Conservation (phyloP, 2,888 invertebrate species). For the Pseudoips prasinana region DNA sequence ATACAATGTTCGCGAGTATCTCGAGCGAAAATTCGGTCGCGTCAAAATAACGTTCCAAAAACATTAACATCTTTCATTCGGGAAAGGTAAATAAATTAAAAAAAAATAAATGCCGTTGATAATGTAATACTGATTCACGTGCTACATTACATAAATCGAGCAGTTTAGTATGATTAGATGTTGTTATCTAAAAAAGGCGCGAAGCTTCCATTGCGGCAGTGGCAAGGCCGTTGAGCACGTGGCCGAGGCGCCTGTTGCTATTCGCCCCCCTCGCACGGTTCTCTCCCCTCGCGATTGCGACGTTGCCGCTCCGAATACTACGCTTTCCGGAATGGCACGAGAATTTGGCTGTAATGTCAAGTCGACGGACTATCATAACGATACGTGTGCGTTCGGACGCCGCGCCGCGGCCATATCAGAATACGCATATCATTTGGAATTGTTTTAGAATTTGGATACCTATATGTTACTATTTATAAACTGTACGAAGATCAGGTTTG, state of each 20-base stretch:
- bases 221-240: slow-evolving; percentile 77
- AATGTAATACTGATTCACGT: neutral
- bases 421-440: slow-evolving; percentile 10
- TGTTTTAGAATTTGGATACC: too few species aligned
- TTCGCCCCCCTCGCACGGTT: slow-evolving; percentile 37
- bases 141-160: slow-evolving; percentile 38
- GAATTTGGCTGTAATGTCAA: slow-evolving; percentile 56
- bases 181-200: slow-evolving; percentile 72
- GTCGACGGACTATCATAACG: slow-evolving; percentile 41
- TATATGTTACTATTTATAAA: too few species aligned
- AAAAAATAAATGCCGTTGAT: too few species aligned
- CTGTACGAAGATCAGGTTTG: too few species aligned
- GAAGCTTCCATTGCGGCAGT: slow-evolving; percentile 63
- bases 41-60: too few species aligned
- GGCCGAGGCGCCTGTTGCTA: slow-evolving; percentile 76
- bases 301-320: slow-evolving; percentile 67
- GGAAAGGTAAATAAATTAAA: too few species aligned
- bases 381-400: slow-evolving; percentile 18
- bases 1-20: slow-evolving; percentile 6
- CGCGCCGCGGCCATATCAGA: slow-evolving; percentile 2
- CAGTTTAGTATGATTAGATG: slow-evolving; percentile 50
- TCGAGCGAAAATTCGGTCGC: slow-evolving; percentile 1
- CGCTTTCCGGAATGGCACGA: slow-evolving; percentile 41
- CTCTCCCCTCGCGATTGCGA: slow-evolving; percentile 39
- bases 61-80: too few species aligned